A percentile compares a stretch with the other conserved stretches of the same genome.
These are phyloP conservation scores for Polyommatus icarus DNA, from an alignment of 2,888 invertebrate genomes.

Conservation along the genomic window DNA sequence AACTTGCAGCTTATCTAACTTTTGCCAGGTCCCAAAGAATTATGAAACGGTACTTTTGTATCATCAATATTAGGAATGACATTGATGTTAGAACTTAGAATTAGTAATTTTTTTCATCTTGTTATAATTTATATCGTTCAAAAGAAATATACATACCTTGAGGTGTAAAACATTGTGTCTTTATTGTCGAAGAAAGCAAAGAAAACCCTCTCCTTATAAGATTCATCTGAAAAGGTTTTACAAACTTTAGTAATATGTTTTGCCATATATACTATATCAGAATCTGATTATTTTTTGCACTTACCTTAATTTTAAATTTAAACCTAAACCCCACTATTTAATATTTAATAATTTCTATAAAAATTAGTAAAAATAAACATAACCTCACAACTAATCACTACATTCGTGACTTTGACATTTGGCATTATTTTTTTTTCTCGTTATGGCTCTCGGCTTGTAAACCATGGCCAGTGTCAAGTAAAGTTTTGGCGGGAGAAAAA, in stretches of 20 bases:
- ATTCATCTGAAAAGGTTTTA: slow-evolving; percentile 63
- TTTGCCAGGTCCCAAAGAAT: too few species aligned
- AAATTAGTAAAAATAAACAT: slow-evolving; percentile 36
- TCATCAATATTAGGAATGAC: too few species aligned
- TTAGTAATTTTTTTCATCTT: too few species aligned
- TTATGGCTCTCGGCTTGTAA: too few species aligned
- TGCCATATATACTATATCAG: not conserved
- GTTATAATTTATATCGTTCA: not conserved
- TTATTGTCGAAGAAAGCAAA: slow-evolving; percentile 59
- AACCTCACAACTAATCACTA: slow-evolving; percentile 40
- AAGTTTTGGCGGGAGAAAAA: too few species aligned
- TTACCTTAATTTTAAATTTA: not conserved
- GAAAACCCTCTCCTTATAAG: slow-evolving; percentile 63
- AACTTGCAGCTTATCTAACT: too few species aligned
- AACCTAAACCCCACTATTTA: not conserved
- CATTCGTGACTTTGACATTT: slow-evolving; percentile 35
- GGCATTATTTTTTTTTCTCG: too few species aligned
- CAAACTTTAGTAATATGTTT: slow-evolving; percentile 14
- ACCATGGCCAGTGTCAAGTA: too few species aligned
- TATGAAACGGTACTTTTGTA: too few species aligned
- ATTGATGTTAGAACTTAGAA: too few species aligned
- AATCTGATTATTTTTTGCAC: not conserved
- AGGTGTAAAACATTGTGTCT: slow-evolving; percentile 55
- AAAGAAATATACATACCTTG: slow-evolving; percentile 50
- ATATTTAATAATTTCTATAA: not conserved